Base-by-base conservation (phyloP, 2,113 vertebrate genomes). In the Carassius carassius region DNA sequence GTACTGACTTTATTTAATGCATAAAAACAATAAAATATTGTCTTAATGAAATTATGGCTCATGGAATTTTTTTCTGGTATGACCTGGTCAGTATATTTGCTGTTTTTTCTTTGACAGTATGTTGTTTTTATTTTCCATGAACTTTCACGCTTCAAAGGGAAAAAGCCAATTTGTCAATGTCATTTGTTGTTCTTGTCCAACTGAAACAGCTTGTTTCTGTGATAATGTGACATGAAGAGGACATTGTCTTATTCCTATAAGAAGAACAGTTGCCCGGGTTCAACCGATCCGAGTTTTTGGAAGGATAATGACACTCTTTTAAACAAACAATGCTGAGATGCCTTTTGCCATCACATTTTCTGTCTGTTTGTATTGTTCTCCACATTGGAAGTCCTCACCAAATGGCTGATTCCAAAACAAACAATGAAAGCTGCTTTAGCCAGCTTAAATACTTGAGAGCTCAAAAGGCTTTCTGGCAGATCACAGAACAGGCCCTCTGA, bases 391-490 rank as follows among this genome's bases (percentile, higher is more conserved):
- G 84, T 81, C 86, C 49, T 73, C 81, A 83, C 37, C 77, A 67
- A 86, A 89, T 16, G 13, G 51, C 69, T 44, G 44, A 69, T 85
- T 87, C 72, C 82, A 86, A 86, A 86, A 85, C 74, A 89, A 87
- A 85, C 86, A 88, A 85, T 70, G 79, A 88, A 86, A 86, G 81
- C 86, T 81, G 83, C 82, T 85, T 85, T 60, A 83, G 72, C 84
- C 73, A 67, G 81, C 84, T 84, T 87, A 79, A 86, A 87, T 78
- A 65, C 76, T 87, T 19, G 10, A 69, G 58, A 83, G 80, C 82
- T 80, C 49, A 54, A 86, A 84, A 82, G 65, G 87, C 85, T 84
- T 79, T 81, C 32, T 82, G 79, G 10, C 80, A 75, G 85, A 82
- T 84, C 81, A 84, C 41, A 82, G 62, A 62, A 85, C 73, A 51